Conservation (phyloP, 2,113 vertebrate species). For the Hemiprocne comata region DNA sequence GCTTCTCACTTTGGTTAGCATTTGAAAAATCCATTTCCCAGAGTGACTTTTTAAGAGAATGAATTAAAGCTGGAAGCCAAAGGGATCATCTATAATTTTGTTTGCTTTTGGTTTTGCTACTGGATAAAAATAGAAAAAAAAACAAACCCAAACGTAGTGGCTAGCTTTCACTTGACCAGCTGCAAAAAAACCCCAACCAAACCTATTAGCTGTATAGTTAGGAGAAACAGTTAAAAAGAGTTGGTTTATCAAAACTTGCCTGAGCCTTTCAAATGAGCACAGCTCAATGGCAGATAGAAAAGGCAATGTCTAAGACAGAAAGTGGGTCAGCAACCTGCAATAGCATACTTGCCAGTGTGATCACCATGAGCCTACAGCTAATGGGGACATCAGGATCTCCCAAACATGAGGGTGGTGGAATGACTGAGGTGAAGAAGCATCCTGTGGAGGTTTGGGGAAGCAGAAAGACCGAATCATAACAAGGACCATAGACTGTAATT, state of each 20-base stretch:
- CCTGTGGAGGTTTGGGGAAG: slow-evolving; percentile 13
- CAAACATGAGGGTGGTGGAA: slow-evolving; percentile 31
- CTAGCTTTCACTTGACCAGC: slow-evolving; percentile 50
- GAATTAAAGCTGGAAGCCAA: slow-evolving; percentile 72
- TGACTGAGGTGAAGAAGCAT: slow-evolving; percentile 29
- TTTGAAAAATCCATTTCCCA: slow-evolving; percentile 57
- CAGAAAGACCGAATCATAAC: slow-evolving; percentile 48
- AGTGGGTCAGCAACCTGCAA: slow-evolving; percentile 71
- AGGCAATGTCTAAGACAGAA: slow-evolving; percentile 67
- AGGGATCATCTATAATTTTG: slow-evolving; percentile 25
- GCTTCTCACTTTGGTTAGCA: slow-evolving; percentile 63
- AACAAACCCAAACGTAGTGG: not conserved
- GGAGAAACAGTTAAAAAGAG: slow-evolving; percentile 54
- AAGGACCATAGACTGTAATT: slow-evolving; percentile 43
- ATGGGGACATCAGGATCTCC: slow-evolving; percentile 50
- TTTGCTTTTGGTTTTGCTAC: slow-evolving; percentile 45
- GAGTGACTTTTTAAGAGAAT: slow-evolving; percentile 43
- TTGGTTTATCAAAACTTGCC: slow-evolving; percentile 68
- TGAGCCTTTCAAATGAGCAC: slow-evolving; percentile 66
- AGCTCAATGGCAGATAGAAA: slow-evolving; percentile 61
- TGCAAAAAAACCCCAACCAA: not conserved
- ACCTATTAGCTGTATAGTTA: not conserved
- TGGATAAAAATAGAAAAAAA: not conserved
- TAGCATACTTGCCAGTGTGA: slow-evolving; percentile 68
- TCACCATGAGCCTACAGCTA: slow-evolving; percentile 63